Conservation (phyloP, 2,113 vertebrate species). For the Misgurnus anguillicaudatus region DNA sequence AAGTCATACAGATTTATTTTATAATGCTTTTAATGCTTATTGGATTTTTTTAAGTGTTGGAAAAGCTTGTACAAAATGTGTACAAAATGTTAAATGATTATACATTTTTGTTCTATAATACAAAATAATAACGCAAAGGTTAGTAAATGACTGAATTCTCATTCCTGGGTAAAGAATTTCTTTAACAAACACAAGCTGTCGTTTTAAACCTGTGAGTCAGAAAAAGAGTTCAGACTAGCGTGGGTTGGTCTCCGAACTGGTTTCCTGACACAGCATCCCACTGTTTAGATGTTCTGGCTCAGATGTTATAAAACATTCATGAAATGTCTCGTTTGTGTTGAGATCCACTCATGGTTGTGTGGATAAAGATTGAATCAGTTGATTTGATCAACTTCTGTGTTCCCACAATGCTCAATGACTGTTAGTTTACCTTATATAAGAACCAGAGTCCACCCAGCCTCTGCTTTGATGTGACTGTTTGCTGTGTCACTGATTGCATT, state of each 20-base stretch:
- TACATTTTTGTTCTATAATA: too few relatives aligned
- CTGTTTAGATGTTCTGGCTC: slow-evolving; percentile 1
- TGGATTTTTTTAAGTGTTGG: too few relatives aligned
- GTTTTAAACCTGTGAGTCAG: neutral
- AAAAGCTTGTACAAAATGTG: too few relatives aligned
- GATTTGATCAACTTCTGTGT: neutral
- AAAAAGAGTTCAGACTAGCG: neutral
- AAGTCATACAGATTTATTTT: too few relatives aligned
- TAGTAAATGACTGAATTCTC: neutral
- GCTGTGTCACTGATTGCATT: neutral
- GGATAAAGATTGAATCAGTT: neutral
- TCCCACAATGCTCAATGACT: neutral
- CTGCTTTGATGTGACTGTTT: neutral
- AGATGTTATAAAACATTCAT: neutral
- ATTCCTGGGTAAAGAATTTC: neutral
- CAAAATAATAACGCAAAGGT: neutral
- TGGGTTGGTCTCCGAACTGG: neutral
- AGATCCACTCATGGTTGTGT: neutral
- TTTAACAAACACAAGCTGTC: neutral
- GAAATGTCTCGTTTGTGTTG: neutral
- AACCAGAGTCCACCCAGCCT: neutral
- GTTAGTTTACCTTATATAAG: neutral
- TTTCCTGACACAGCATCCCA: neutral
- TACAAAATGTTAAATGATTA: too few relatives aligned
- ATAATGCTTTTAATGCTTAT: too few relatives aligned